phyloP scores from a whole-genome alignment of 2,113 vertebrate species.

The Callaeas wilsoni region DNA sequence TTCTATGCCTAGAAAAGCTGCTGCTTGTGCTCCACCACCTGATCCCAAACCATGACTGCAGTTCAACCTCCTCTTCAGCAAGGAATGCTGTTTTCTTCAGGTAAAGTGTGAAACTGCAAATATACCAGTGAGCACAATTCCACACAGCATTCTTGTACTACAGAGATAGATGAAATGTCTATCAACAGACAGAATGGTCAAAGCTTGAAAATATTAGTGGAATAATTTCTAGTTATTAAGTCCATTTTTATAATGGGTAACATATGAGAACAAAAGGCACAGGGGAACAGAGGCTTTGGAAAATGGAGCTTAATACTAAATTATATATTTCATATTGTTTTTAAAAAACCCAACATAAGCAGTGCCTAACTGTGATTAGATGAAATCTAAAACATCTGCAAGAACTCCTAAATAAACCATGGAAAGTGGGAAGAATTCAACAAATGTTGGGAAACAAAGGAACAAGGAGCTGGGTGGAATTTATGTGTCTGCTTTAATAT shows the following conservation, averaged over 20 bases:
- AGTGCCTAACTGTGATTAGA: conserved; percentile 21
- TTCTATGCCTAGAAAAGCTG: neutral
- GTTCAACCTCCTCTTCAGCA: neutral
- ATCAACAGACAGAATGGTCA: neutral
- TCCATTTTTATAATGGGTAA: neutral
- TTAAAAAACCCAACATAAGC: neutral
- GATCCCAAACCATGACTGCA: neutral
- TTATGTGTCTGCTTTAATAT: neutral
- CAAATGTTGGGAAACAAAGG: conserved; percentile 17
- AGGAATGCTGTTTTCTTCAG: neutral
- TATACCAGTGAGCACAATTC: neutral
- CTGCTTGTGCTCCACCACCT: neutral
- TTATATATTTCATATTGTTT: neutral
- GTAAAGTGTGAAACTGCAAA: neutral
- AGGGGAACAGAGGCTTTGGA: neutral
- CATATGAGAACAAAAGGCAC: neutral
- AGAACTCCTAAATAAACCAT: conserved; percentile 8
- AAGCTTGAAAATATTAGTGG: neutral
- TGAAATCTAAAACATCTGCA: conserved; percentile 52
- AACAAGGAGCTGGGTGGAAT: conserved; percentile 17
- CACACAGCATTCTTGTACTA: neutral
- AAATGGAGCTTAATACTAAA: conserved; percentile 6
- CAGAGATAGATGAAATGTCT: neutral
- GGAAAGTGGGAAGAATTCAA: conserved; percentile 13
- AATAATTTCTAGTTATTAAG: neutral